phyloP scores from a whole-genome alignment of 2,888 invertebrate genomes.

The Gnatocerus cornutus region DNA sequence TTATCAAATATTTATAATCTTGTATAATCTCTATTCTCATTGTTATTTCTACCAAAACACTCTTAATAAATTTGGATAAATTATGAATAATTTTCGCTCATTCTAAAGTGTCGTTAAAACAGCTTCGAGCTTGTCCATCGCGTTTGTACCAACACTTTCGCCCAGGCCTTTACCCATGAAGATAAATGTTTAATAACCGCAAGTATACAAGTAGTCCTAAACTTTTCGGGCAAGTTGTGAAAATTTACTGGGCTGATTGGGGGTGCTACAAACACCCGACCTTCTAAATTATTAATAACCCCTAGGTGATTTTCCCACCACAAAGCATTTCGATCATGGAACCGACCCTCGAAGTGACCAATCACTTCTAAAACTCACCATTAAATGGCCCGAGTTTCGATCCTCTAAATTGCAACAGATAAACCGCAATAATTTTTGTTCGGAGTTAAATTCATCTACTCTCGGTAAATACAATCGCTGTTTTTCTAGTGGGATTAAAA shows the following conservation, averaged over 20 bases:
- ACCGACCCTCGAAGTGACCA: neutral
- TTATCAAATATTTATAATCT: too few relatives aligned
- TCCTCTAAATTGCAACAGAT: neutral
- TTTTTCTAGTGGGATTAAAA: slow-evolving; percentile 7
- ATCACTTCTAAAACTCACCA: neutral
- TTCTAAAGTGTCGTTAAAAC: neutral
- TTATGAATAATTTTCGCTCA: too few relatives aligned
- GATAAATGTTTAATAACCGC: slow-evolving; percentile 42
- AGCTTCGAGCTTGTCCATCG: neutral
- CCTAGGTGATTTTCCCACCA: slow-evolving; percentile 9
- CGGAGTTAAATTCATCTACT: neutral
- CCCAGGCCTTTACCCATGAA: slow-evolving; percentile 7
- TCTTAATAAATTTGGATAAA: too few relatives aligned
- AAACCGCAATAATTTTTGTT: too few relatives aligned
- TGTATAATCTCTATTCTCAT: too few relatives aligned
- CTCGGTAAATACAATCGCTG: neutral
- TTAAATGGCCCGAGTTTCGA: neutral
- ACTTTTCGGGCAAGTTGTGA: slow-evolving; percentile 33
- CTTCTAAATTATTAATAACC: slow-evolving; percentile 29
- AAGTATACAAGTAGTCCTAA: slow-evolving; percentile 24
- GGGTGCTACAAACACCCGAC: slow-evolving; percentile 19
- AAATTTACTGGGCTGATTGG: slow-evolving; percentile 36
- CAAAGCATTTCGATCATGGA: slow-evolving; percentile 5
- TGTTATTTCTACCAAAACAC: too few relatives aligned
- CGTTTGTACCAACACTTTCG: slow-evolving; percentile 3